A percentile compares a stretch with the other conserved stretches of the same genome.
Evolutionary conservation across 2,888 invertebrate genomes (phyloP).

Genomic region (Chelonus formosanus): DNA sequence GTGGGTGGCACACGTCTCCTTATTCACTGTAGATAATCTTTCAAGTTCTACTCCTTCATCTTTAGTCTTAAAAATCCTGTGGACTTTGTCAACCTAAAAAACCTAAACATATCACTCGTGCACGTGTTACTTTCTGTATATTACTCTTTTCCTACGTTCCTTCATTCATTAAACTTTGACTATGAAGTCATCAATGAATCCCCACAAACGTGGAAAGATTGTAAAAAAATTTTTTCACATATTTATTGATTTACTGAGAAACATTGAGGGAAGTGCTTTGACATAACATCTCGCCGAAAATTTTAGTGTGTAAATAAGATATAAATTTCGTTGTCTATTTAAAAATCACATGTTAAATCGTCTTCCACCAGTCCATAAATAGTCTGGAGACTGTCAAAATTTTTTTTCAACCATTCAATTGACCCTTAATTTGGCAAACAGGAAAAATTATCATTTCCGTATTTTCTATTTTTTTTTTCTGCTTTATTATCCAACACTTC

Average conservation of each 20-base stretch:
- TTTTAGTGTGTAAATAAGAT: constrained; percentile 13
- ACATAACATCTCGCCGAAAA: constrained; percentile 5
- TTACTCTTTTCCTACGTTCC: constrained; percentile 9
- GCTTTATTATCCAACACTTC: too few species aligned
- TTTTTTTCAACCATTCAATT: too few species aligned
- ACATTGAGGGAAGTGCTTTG: constrained; percentile 9
- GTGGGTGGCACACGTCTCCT: constrained; percentile 38
- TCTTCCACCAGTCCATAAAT: background rate
- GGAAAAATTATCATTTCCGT: too few species aligned
- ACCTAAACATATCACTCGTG: constrained; percentile 51
- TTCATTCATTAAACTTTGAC: constrained; percentile 30
- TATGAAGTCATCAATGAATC: constrained; percentile 26
- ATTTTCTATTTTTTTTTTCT: too few species aligned
- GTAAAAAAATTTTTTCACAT: constrained; percentile 7
- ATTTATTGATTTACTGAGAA: constrained; percentile 18
- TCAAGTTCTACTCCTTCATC: constrained; percentile 11
- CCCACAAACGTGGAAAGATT: constrained; percentile 1
- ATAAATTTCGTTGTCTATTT: background rate
- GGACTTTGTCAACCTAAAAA: constrained; percentile 26
- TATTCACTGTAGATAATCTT: background rate
- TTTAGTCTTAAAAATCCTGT: background rate
- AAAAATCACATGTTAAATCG: background rate
- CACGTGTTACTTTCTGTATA: constrained; percentile 50
- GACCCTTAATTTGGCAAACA: too few species aligned
- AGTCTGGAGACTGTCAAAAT: too few species aligned